Percentiles rank a stretch among this genome's conserved stretches.
These are phyloP conservation scores for Hedychridium roseum DNA, from an alignment of 2,888 invertebrate species.

Conservation along the genomic window DNA sequence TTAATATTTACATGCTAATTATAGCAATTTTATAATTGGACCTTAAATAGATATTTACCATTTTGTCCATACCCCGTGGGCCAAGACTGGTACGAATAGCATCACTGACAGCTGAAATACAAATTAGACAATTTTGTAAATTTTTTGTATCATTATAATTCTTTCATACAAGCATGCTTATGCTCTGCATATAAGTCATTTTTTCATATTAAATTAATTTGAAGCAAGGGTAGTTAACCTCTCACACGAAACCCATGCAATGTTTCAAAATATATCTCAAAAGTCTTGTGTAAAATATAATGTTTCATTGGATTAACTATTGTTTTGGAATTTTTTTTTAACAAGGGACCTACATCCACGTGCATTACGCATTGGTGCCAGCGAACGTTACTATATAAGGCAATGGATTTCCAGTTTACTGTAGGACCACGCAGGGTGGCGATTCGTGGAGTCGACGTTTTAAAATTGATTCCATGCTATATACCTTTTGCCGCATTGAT, in stretches of 20 bases:
- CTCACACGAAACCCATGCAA: neutral
- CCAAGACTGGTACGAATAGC: conserved; percentile 98
- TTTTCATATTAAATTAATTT: neutral
- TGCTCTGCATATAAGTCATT: no score
- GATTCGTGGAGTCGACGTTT: neutral
- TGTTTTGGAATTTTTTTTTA: neutral
- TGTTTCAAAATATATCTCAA: neutral
- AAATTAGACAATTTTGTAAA: no score
- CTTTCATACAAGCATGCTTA: conserved; percentile 1
- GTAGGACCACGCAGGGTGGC: neutral
- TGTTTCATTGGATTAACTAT: neutral
- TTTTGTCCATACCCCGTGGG: conserved; percentile 99
- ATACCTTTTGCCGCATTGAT: conserved; percentile 98
- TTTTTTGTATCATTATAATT: conserved; percentile 25
- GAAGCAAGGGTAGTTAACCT: neutral
- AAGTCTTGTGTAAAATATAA: neutral
- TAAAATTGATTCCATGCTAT: conserved; percentile 1
- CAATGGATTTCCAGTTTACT: conserved; percentile 19
- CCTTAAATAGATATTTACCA: conserved; percentile 71
- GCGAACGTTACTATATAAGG: conserved; percentile 42
- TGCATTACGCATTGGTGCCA: neutral
- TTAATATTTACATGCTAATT: neutral
- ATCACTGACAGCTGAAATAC: conserved; percentile 93
- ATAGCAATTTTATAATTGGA: neutral
- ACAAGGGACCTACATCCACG: neutral